These are phyloP conservation scores for Odontesthes bonariensis DNA, from an alignment of 2,113 vertebrate genomes.

Conservation along the genomic window DNA sequence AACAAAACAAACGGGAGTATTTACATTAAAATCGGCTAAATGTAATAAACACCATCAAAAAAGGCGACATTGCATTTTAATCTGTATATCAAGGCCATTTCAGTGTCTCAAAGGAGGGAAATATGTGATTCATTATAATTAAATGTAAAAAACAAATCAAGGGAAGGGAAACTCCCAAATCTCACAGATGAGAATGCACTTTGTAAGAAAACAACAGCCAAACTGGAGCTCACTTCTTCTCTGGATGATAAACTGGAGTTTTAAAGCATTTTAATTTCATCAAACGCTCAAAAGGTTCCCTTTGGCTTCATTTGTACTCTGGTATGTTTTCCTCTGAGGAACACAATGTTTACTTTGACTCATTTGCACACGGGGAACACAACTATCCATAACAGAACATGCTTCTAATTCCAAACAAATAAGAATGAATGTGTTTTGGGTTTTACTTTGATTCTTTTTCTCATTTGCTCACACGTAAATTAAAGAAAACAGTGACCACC, in stretches of 20 bases:
- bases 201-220: conserved; percentile 28
- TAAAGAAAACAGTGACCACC: background rate
- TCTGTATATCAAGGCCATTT: background rate
- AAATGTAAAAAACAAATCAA: conserved; percentile 5
- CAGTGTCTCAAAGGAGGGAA: background rate
- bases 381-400: conserved; percentile 21
- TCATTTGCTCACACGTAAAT: conserved; percentile 6
- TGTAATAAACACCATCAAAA: conserved; percentile 19
- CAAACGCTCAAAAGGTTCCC: conserved; percentile 13
- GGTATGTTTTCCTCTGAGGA: conserved; percentile 10
- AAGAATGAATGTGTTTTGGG: conserved; percentile 13
- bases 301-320: conserved; percentile 13
- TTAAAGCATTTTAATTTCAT: conserved; percentile 35
- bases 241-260: conserved; percentile 63
- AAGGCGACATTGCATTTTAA: conserved; percentile 3
- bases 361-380: conserved; percentile 75
- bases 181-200: conserved; percentile 52
- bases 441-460: conserved; percentile 24
- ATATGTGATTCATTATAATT: background rate
- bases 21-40: background rate
- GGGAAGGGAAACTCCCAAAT: background rate
- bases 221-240: conserved; percentile 57
- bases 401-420: conserved; percentile 51
- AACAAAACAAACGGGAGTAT: background rate
- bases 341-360: conserved; percentile 62